Conservation (phyloP, 1,140 invertebrate genomes). For the Cardiocondyla obscurior region DNA sequence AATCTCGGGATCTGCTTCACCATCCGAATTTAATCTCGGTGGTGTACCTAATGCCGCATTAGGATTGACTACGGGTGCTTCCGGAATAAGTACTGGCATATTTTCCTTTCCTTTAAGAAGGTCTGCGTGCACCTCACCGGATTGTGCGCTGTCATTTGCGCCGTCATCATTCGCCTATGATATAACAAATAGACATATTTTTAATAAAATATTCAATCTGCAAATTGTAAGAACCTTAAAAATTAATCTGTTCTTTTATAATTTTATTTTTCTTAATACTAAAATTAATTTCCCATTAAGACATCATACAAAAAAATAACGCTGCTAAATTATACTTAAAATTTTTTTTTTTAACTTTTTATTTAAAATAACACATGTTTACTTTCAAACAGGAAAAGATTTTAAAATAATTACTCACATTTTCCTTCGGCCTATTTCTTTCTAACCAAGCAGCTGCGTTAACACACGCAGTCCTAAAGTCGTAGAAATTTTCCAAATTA, state of each 20-base stretch:
- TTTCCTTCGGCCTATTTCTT: constrained; percentile 75
- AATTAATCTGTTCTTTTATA: background rate
- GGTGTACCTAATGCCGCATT: constrained; percentile 83
- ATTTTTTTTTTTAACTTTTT: background rate
- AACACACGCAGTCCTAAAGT: constrained; percentile 84
- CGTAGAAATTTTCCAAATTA: constrained; percentile 85
- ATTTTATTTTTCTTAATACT: background rate
- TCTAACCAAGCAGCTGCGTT: constrained; percentile 82
- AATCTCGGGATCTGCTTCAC: constrained; percentile 79
- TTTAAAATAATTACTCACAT: constrained; percentile 64
- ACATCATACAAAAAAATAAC: background rate
- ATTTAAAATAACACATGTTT: background rate
- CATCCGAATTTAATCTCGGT: constrained; percentile 81
- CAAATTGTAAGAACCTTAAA: no score
- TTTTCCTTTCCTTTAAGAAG: constrained; percentile 78
- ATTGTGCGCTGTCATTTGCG: constrained; percentile 68
- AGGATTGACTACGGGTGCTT: constrained; percentile 82
- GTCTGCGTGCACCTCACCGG: constrained; percentile 57
- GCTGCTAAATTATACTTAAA: background rate
- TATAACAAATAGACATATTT: background rate
- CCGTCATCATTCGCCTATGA: constrained; percentile 55
- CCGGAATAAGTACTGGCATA: constrained; percentile 81
- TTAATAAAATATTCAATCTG: background rate
- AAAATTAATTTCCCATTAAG: background rate
- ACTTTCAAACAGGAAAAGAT: background rate